A percentile compares a stretch with the other conserved stretches of the same genome.
Conservation (phyloP, 2,888 invertebrate species). For the Acanthopleura granulata region DNA sequence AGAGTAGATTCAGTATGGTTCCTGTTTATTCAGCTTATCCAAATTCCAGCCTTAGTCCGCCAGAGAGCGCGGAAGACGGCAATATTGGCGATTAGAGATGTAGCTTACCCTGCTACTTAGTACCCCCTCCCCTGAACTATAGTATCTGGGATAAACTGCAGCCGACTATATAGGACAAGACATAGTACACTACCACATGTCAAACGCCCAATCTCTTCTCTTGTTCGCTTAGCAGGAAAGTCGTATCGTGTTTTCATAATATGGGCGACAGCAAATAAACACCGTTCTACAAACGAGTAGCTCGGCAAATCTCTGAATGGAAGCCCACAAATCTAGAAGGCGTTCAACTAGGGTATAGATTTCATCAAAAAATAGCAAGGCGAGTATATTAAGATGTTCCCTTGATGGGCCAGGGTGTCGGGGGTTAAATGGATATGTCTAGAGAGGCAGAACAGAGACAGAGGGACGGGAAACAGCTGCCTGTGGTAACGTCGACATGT, state of each 20-base stretch:
- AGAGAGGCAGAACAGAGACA: neutral
- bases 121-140: too few species aligned
- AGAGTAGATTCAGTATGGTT: too few species aligned
- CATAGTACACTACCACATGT: too few species aligned
- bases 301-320: too few species aligned
- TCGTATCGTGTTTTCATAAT: conserved; percentile 12
- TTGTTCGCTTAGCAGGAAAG: neutral
- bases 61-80: too few species aligned
- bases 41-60: neutral
- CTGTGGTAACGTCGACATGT: too few species aligned
- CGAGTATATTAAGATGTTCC: neutral
- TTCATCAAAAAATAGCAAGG: conserved; percentile 16
- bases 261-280: neutral
- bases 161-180: too few species aligned
- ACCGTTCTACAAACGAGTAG: neutral
- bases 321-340: neutral
- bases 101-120: too few species aligned
- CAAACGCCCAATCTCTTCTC: neutral
- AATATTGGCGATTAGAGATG: too few species aligned
- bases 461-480: neutral
- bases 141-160: too few species aligned
- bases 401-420: neutral
- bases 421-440: conserved; percentile 7
- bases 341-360: neutral
- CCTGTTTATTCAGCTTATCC: conserved; percentile 5